Percentiles rank a stretch among this genome's conserved stretches.
Evolutionary conservation across 2,113 vertebrate genomes (phyloP).

Genomic region (Okapia johnstoni): DNA sequence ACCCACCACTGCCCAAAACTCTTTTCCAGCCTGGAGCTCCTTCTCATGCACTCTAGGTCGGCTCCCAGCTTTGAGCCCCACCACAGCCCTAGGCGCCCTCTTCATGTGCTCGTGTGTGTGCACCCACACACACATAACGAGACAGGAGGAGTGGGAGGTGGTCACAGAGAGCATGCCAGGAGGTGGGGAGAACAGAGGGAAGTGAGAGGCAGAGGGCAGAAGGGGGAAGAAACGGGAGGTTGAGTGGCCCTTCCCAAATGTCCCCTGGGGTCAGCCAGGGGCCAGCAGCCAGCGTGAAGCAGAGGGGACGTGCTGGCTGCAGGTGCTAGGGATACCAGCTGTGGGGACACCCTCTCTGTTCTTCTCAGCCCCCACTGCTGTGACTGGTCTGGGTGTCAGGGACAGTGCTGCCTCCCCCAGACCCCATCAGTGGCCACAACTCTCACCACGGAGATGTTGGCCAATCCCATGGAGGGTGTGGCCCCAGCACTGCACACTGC

Average conservation of each 20-base stretch:
- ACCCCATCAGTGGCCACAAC: neutral
- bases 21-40: neutral
- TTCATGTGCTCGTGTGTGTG: neutral
- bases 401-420: neutral
- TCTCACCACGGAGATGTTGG: conserved; percentile 95
- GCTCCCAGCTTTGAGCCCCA: neutral
- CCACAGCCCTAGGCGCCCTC: neutral
- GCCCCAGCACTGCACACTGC: conserved; percentile 81
- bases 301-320: neutral
- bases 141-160: neutral
- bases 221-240: neutral
- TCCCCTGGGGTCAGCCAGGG: neutral
- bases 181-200: neutral
- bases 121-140: neutral
- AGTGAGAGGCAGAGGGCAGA: neutral
- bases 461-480: conserved; percentile 88
- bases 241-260: neutral
- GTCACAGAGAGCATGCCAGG: neutral
- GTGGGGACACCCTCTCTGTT: neutral
- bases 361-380: neutral
- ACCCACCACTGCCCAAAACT: neutral
- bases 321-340: neutral
- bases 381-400: neutral
- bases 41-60: neutral
- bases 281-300: neutral